phyloP scores from a whole-genome alignment of 2,113 vertebrate species.

The Gobiocypris rarus region DNA sequence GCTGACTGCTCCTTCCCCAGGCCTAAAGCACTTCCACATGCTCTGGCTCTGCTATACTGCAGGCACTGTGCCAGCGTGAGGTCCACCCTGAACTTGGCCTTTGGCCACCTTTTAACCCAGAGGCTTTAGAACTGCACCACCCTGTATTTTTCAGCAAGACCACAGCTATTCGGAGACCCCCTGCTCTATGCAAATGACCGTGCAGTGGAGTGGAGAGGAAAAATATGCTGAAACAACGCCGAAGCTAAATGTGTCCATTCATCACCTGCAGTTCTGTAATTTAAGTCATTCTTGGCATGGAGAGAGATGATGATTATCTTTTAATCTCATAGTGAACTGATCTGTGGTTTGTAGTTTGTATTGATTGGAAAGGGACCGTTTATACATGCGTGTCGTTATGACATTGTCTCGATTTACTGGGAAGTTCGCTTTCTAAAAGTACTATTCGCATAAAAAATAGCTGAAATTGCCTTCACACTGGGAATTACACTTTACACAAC shows the following conservation, averaged over 20 bases:
- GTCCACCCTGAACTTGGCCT: conserved; percentile 65
- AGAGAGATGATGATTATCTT: conserved; percentile 33
- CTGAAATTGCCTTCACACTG: not conserved
- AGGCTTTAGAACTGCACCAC: conserved; percentile 65
- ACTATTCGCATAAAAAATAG: not conserved
- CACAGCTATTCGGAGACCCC: conserved; percentile 69
- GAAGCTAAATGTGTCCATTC: conserved; percentile 18
- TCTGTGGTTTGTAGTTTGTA: conserved; percentile 7
- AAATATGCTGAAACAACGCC: not conserved
- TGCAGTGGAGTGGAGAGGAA: not conserved
- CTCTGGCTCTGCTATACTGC: conserved; percentile 59
- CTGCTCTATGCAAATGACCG: conserved; percentile 1
- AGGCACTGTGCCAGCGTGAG: conserved; percentile 61
- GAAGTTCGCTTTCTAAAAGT: not conserved
- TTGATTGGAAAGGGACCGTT: not conserved
- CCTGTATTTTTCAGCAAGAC: conserved; percentile 69
- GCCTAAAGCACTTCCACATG: conserved; percentile 77
- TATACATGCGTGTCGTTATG: not conserved
- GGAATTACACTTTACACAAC: no score
- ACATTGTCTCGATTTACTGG: not conserved
- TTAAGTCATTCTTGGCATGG: not conserved
- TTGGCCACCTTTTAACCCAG: conserved; percentile 65
- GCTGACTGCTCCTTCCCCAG: conserved; percentile 54
- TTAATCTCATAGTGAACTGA: conserved; percentile 11
- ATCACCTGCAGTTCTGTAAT: conserved; percentile 17